Base-by-base conservation (phyloP, 2,888 invertebrate genomes). In the Heliconius aoede region DNA sequence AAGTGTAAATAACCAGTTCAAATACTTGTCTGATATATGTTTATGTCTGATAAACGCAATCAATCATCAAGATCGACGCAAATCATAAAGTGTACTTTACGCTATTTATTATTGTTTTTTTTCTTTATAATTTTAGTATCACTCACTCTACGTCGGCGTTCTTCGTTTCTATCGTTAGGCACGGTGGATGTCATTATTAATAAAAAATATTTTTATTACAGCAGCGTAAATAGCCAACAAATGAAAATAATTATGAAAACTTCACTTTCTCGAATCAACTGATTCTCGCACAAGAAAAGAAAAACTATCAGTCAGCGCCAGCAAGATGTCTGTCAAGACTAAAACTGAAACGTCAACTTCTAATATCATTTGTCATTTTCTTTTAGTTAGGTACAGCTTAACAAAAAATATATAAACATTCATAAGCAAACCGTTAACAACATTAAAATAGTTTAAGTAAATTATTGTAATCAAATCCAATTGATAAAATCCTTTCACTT, bases 131-230 rank as follows among this genome's bases (percentile, higher is more conserved):
- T 74, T 72, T 32, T 30, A 65, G 60, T 61, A 62, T 32, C 64
- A 83, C 91, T 87, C 85, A 95, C 95, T 87, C 94, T 89, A 74
- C 94, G 93, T 74, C 95, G 91, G 61, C 95, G 90, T 83, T 95
- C 94, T 72, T 94, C 93, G 74, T 91, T 94, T 81, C 89, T 90
- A 80, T 92, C 94, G 61, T 86, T 87, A 51, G 94, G 90, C 81
- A 90, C 75, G 26, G 93, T 88, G 51, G 93, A 90, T 74, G 93
- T 89, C 93, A 93, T 91, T 60, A 62, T 69, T 21, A 55, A 55
- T 69, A 30, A 30, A 55, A 32, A 4, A 30, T 30, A 30, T 24
- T 30, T 55, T 55, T 32, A n/a, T n/a, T 55, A 55, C 5, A 11
- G 4, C 5, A 30, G 30, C 24, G 55, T 55, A 24, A 55, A 15